A percentile compares a stretch with the other conserved stretches of the same genome.
Evolutionary conservation across 2,113 vertebrate species (phyloP).

Genomic region (Tachysurus fulvidraco): DNA sequence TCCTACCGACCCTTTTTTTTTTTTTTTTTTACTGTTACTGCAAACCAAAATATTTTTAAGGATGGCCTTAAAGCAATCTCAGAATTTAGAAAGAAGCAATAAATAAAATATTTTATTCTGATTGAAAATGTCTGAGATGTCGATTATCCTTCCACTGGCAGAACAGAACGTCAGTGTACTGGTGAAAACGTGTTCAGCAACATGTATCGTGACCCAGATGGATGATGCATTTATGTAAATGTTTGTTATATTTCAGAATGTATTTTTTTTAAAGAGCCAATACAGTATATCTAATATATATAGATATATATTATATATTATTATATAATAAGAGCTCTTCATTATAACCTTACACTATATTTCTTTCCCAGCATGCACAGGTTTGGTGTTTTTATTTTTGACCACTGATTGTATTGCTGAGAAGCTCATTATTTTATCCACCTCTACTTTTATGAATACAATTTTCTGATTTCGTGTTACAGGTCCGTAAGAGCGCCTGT

Average conservation of each 20-base stretch:
- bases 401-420: neutral
- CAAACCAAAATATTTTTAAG: too few relatives aligned
- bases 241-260: too few relatives aligned
- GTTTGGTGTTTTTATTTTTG: neutral
- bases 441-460: neutral
- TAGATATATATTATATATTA: too few relatives aligned
- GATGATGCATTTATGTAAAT: neutral
- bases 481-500: neutral
- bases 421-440: neutral
- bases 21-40: too few relatives aligned
- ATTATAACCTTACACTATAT: neutral
- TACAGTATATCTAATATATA: too few relatives aligned
- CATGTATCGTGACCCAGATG: neutral
- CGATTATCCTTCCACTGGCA: too few relatives aligned
- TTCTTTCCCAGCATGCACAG: neutral
- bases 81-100: too few relatives aligned
- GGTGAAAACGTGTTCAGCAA: neutral
- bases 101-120: too few relatives aligned
- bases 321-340: neutral
- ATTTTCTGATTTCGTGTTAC: neutral
- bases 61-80: too few relatives aligned
- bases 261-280: neutral
- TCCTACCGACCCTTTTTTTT: too few relatives aligned
- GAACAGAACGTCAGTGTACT: too few relatives aligned
- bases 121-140: too few relatives aligned